Evolutionary conservation across 2,797 vertebrate genomes (phyloP), one percentile per base, ranked within the genome.

Genomic region (Loris lydekkerianus): DNA sequence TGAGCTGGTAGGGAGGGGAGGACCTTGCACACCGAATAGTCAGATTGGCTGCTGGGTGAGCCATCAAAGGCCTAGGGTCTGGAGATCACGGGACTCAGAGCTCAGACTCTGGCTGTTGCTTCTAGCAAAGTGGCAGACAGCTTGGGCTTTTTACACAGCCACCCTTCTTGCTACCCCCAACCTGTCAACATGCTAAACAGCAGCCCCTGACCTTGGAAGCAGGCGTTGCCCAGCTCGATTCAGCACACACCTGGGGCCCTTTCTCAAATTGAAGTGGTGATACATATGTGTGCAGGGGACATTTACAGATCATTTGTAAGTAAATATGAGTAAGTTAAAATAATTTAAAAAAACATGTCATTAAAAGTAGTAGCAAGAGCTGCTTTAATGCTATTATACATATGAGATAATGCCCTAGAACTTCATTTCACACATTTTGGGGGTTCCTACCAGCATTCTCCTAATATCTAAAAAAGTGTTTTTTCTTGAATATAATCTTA

Each of bases 121-220:
- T 8, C 8, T 0, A 34, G 17, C 29, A 70, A 69, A 88, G 20
- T 23, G 10, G 40, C 81, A 27, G 40, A 40, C 13, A 23, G 53
- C 10, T 2, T 27, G 72, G n/a, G 65, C 14, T 83, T 43, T 43
- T 61, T 8, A 29, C 25, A 56, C 31, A 84, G 15, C 29, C 11
- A 4, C 15, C 56, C 29, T 72, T 60, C 21, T 49, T 46, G 10
- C 25, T 5, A 17, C 49, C 15, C n/a, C 27, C 25, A 14, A 4
- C 29, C 25, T 3, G 46, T 37, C 20, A 31, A n/a, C 70, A 25
- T 23, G 31, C 31, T 14, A 8, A 82, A 10, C 3, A 40, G 37
- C 0, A 6, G 23, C 18, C 3, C 1, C 10, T 29, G 25, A 7
- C 10, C 9, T 2, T 1, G 0, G 29, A 18, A 8, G 20, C 10